These are phyloP conservation scores for Exaiptasia diaphana DNA, from an alignment of 64 coral and sea anemone genomes.

Conservation along the genomic window DNA sequence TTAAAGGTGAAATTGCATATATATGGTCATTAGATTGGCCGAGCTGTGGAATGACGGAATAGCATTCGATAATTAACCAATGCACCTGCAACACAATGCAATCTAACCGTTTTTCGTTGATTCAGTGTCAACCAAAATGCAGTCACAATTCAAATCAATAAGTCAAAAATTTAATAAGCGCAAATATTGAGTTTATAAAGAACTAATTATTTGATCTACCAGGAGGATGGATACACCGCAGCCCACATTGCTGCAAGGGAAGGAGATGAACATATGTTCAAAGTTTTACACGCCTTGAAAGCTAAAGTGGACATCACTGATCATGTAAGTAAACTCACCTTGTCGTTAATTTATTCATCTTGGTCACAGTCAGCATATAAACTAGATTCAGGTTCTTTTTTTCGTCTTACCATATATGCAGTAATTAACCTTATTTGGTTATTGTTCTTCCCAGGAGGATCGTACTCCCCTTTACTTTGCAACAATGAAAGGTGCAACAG, in stretches of 20 bases:
- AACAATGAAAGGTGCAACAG: conserved; percentile 48
- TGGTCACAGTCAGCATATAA: neutral
- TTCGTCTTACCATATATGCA: neutral
- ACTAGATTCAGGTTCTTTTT: neutral
- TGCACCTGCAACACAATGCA: no score
- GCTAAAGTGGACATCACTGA: conserved; percentile 70
- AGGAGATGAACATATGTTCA: conserved; percentile 91
- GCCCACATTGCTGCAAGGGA: conserved; percentile 79
- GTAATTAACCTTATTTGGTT: neutral
- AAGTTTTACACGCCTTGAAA: conserved; percentile 60
- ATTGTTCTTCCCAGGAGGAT: conserved; percentile 47
- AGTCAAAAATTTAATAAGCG: no score
- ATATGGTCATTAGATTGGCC: no score
- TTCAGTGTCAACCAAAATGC: no score
- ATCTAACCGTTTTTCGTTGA: no score
- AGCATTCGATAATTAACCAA: no score
- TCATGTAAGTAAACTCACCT: conserved; percentile 69
- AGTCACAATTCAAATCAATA: no score
- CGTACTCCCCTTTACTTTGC: conserved; percentile 77
- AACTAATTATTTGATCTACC: neutral
- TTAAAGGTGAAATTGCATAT: no score
- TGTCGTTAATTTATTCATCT: neutral
- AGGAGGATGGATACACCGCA: conserved; percentile 69
- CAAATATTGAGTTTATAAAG: no score
- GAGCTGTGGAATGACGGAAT: no score